Conservation (phyloP, 1,140 invertebrate species). For the Schlechtendalia chinensis region DNA sequence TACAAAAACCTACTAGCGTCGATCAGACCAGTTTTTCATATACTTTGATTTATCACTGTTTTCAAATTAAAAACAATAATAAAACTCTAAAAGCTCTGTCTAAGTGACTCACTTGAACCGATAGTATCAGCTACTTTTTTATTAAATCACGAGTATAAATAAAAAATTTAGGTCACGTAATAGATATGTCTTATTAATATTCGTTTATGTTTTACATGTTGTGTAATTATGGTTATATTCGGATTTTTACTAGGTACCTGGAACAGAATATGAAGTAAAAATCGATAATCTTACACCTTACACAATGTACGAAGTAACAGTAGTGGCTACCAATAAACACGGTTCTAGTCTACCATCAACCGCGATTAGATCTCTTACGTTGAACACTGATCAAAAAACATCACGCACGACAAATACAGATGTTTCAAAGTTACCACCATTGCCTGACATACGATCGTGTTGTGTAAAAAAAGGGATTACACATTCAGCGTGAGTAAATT, state of each 20-base stretch:
- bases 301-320: slow-evolving; percentile 78
- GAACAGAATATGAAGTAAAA: slow-evolving; percentile 60
- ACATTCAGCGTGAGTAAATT: slow-evolving; percentile 60
- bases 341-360: slow-evolving; percentile 73
- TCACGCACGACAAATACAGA: slow-evolving; percentile 57
- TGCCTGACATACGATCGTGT: slow-evolving; percentile 72
- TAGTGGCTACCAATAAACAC: slow-evolving; percentile 69
- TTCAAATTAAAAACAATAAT: no score
- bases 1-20: no score
- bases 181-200: no score
- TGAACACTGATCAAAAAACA: slow-evolving; percentile 63
- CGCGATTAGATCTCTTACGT: slow-evolving; percentile 66
- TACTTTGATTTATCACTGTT: no score
- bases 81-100: no score
- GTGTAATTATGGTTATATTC: not conserved
- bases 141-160: not conserved
- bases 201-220: not conserved
- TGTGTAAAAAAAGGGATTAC: slow-evolving; percentile 70
- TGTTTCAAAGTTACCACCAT: slow-evolving; percentile 60
- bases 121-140: no score
- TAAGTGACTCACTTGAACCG: no score
- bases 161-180: no score
- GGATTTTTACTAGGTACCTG: slow-evolving; percentile 57
- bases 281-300: slow-evolving; percentile 66
- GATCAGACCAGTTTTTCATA: no score